Percentiles rank a stretch among this genome's conserved stretches.
These are phyloP conservation scores for Acromyrmex echinatior DNA, from an alignment of 1,140 invertebrate genomes.

Conservation along the genomic window DNA sequence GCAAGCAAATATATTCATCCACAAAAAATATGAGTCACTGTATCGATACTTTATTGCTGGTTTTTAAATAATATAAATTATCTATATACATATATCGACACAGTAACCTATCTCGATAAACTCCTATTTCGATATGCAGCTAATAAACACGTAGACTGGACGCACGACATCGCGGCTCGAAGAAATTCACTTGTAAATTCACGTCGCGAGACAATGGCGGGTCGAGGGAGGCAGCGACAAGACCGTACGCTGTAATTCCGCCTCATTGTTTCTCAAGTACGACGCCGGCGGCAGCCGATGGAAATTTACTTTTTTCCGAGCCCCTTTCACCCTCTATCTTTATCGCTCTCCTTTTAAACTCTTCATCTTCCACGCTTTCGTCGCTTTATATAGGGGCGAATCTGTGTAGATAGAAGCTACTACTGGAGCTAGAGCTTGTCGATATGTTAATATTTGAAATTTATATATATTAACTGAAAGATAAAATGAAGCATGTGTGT, in stretches of 20 bases:
- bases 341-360: constrained; percentile 12
- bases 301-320: constrained; percentile 70
- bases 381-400: not conserved
- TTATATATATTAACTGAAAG: not conserved
- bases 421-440: constrained; percentile 1
- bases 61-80: too few species aligned
- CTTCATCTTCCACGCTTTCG: constrained; percentile 39
- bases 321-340: not conserved
- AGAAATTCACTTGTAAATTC: constrained; percentile 57
- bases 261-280: constrained; percentile 57
- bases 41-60: too few species aligned
- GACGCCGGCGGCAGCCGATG: constrained; percentile 67
- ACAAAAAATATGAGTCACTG: too few species aligned
- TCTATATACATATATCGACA: too few species aligned
- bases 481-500: not conserved
- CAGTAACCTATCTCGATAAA: too few species aligned
- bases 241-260: constrained; percentile 54
- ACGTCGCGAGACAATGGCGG: constrained; percentile 60
- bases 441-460: constrained; percentile 36
- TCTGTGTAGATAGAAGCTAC: not conserved
- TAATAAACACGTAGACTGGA: constrained; percentile 29
- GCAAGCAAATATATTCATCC: not conserved
- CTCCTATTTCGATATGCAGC: not conserved
- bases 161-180: constrained; percentile 11
- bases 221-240: constrained; percentile 18